Percentiles rank a stretch among this genome's conserved stretches.
Conservation (phyloP, 2,888 invertebrate species). For the Drosophila multiciliata region DNA sequence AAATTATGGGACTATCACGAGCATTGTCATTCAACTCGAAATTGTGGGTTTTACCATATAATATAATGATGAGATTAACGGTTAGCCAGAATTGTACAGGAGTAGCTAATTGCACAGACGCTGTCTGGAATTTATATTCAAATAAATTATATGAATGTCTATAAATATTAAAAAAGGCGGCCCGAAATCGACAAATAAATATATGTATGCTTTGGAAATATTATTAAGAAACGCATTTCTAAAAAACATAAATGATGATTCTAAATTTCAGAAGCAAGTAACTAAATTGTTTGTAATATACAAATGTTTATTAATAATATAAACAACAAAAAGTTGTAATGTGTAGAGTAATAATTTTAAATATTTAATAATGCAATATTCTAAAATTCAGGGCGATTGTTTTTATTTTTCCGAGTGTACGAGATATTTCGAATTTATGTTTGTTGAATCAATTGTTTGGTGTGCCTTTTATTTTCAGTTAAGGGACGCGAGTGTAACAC, state of each 20-base stretch:
- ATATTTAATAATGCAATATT: neutral
- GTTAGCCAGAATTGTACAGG: slow-evolving; percentile 2
- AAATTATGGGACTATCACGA: slow-evolving; percentile 40
- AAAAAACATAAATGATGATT: too few species aligned
- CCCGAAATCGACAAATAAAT: neutral
- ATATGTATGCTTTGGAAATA: too few species aligned
- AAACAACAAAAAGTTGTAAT: neutral
- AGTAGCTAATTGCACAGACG: neutral
- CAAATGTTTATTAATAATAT: neutral
- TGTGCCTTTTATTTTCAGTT: slow-evolving; percentile 65
- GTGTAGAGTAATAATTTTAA: neutral
- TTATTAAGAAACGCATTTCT: neutral
- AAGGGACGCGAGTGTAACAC: slow-evolving; percentile 88
- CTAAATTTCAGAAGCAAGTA: too few species aligned
- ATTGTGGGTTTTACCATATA: slow-evolving; percentile 4
- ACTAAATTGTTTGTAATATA: neutral
- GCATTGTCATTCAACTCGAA: slow-evolving; percentile 10
- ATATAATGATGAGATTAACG: slow-evolving; percentile 19
- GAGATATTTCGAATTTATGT: neutral
- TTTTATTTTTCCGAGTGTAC: neutral
- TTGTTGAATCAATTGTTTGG: slow-evolving; percentile 14
- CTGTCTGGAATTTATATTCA: neutral
- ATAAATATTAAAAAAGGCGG: neutral
- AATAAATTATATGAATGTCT: too few species aligned
- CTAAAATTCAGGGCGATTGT: neutral